Percentiles rank a stretch among this genome's conserved stretches.
phyloP scores from a whole-genome alignment of 2,797 vertebrate species.

The Passerculus sandwichensis region DNA sequence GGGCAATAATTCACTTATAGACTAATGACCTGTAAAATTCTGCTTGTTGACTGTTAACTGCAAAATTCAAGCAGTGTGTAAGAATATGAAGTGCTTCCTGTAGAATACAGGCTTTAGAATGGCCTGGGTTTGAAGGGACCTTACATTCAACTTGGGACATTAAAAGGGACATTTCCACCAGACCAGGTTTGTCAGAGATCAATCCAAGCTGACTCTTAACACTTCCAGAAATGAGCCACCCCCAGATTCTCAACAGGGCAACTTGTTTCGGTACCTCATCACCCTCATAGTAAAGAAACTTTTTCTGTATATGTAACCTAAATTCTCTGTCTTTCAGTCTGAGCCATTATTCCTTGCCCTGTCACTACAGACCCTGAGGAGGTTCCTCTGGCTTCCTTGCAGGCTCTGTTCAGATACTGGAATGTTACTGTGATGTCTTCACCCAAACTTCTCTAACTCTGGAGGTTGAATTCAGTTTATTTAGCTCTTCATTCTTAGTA shows the following conservation, averaged over 20 bases:
- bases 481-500: background rate
- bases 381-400: background rate
- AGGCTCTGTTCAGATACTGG: background rate
- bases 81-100: background rate
- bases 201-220: background rate
- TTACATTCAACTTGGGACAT: background rate
- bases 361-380: background rate
- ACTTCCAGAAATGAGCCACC: background rate
- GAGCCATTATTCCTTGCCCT: background rate
- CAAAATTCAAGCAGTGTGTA: background rate
- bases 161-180: background rate
- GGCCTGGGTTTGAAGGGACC: background rate
- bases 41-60: background rate
- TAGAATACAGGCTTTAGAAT: background rate
- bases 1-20: slow-evolving; percentile 28
- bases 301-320: background rate
- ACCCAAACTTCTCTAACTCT: background rate
- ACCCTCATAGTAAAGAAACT: background rate
- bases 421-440: background rate
- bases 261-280: accelerated
- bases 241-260: background rate
- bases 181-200: background rate
- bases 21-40: slow-evolving; percentile 25
- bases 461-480: background rate
- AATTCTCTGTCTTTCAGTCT: background rate